Conservation (phyloP, 2,113 vertebrate species). For the Sterna hirundo region DNA sequence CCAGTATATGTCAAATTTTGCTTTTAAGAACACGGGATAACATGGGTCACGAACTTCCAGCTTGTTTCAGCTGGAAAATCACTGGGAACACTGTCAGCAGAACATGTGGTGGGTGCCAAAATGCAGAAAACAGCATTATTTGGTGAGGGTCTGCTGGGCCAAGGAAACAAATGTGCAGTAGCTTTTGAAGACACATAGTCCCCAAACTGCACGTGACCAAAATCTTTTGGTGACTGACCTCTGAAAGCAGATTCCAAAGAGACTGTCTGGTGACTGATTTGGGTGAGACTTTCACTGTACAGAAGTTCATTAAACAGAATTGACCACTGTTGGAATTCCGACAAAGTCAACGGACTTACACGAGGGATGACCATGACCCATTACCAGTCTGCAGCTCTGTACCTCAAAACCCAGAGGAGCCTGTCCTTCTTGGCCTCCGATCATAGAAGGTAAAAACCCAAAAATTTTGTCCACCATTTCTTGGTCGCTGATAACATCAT, state of each 20-base stretch:
- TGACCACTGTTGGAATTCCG: background rate
- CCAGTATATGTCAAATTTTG: background rate
- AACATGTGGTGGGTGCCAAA: background rate
- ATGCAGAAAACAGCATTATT: background rate
- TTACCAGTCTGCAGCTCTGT: background rate
- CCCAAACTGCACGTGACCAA: background rate
- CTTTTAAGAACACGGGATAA: background rate
- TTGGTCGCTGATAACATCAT: conserved; percentile 75
- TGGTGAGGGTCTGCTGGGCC: background rate
- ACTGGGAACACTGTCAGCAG: background rate
- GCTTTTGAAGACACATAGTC: background rate
- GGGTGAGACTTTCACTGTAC: background rate
- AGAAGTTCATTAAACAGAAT: background rate
- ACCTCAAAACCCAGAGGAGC: conserved; percentile 84
- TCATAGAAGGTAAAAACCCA: conserved; percentile 85
- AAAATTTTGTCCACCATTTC: conserved; percentile 94
- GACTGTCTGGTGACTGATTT: background rate
- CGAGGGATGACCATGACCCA: background rate
- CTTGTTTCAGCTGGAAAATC: background rate
- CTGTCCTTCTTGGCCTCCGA: conserved; percentile 84
- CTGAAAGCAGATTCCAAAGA: background rate
- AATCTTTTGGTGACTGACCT: background rate
- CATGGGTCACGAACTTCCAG: background rate
- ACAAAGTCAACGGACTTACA: background rate
- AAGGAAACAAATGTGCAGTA: background rate